Evolutionary conservation across 2,888 invertebrate genomes (phyloP), one percentile per base, ranked within the genome.

Genomic region (Acanthopleura granulata): DNA sequence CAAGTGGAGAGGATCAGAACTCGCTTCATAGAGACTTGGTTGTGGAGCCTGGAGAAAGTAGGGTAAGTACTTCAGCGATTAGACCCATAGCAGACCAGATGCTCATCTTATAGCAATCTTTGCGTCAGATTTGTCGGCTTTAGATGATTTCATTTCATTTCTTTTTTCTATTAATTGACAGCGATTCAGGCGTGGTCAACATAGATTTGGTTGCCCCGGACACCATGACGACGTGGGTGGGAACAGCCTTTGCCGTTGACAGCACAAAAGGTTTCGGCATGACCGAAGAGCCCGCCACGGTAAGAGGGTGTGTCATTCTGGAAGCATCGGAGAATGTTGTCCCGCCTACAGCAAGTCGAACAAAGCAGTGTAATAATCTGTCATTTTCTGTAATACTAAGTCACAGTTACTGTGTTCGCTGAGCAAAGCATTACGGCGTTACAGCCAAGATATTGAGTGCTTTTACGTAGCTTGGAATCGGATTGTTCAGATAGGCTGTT

Each of bases 171-270:
- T 57, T 57, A 57, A n/a, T 6, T 22, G n/a, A 57, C 57, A 57
- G 18, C n/a, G 57, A 57, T 18, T n/a, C 18, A 57, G 57, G 18
- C 18, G 57, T 57, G 57, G 57, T 57, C 57, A 18, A 57, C 57
- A 57, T 57, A 57, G n/a, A 18, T 57, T 57, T 93, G 80, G 93
- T 92, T 74, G 93, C 95, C 22, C 96, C 96, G 0, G 94, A 94
- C 84, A 93, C 94, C 0, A 94, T 96, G 84, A 95, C 95, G 16
- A 94, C 95, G 0, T 96, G 96, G 95, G 92, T 94, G 0, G 91
- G 96, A 14, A 94, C 94, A 25, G 96, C 95, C 12, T 96, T 96
- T 87, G 94, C 96, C 0, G 90, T 96, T 78, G 94, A 95, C 89
- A 93, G 94, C 0, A 92, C 94, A 0, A 85, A 93, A 82, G 96